phyloP scores from a whole-genome alignment of 2,797 vertebrate species.

The Rhinatrema bivittatum region DNA sequence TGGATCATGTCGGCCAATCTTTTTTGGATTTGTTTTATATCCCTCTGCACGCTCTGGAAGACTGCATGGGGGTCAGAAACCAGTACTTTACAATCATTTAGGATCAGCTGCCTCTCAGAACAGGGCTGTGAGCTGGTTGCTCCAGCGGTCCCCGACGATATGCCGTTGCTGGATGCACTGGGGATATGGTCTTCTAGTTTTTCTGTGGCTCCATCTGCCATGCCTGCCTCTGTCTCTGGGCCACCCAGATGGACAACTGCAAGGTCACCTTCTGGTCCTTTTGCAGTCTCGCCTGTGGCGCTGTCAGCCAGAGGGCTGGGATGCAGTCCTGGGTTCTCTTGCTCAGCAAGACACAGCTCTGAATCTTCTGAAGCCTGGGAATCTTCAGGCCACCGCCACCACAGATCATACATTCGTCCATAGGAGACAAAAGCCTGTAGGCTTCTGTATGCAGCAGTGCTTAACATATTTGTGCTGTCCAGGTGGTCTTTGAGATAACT shows the following conservation, averaged over 20 bases:
- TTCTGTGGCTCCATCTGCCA: neutral
- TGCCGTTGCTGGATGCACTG: neutral
- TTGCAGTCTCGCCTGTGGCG: neutral
- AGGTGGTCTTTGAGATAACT: conserved; percentile 47
- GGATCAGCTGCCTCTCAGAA: conserved; percentile 8
- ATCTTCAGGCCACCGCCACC: conserved; percentile 63
- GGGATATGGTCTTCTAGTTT: conserved; percentile 5
- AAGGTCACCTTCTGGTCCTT: neutral
- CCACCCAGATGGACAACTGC: neutral
- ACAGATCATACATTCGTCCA: conserved; percentile 67
- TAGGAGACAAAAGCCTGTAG: conserved; percentile 75
- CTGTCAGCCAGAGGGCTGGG: too few species aligned
- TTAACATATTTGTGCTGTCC: conserved; percentile 30
- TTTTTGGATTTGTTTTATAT: conserved; percentile 64
- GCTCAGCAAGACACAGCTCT: too few species aligned
- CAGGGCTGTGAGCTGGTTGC: neutral
- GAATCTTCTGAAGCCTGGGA: neutral
- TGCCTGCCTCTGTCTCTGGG: too few species aligned
- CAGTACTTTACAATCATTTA: conserved; percentile 47
- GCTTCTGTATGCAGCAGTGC: conserved; percentile 52
- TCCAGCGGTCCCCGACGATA: neutral
- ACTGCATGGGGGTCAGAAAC: conserved; percentile 72
- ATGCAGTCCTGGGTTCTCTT: too few species aligned
- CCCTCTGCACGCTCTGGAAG: conserved; percentile 63
- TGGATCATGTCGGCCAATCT: conserved; percentile 68